These are phyloP conservation scores for Notiomystis cincta DNA, from an alignment of 2,113 vertebrate species.

Conservation along the genomic window DNA sequence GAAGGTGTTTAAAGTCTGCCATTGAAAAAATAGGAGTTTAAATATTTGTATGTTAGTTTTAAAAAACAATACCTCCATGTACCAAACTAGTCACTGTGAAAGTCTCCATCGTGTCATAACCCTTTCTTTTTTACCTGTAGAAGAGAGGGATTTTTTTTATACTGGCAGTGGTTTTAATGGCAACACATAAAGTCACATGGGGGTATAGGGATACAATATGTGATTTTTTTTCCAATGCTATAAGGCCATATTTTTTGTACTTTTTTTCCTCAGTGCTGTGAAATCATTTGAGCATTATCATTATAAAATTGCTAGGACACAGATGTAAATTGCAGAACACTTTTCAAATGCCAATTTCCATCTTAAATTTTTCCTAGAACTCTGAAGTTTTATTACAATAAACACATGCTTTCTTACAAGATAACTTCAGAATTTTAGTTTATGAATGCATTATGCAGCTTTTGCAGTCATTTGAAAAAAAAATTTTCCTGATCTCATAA, in stretches of 20 bases:
- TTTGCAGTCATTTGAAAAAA: not conserved
- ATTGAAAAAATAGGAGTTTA: not conserved
- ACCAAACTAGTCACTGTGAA: not conserved
- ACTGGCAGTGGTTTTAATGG: not conserved
- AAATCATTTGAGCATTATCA: not conserved
- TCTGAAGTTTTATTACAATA: not conserved
- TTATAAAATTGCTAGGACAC: not conserved
- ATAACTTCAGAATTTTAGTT: not conserved
- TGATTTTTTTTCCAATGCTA: not conserved
- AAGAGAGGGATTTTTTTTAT: not conserved
- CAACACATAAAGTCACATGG: not conserved
- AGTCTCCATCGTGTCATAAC: not conserved
- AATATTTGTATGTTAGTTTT: not conserved
- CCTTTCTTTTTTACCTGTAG: not conserved
- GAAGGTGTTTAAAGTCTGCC: not conserved
- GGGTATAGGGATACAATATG: not conserved
- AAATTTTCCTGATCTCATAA: not conserved
- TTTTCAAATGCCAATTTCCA: not conserved
- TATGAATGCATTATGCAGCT: not conserved
- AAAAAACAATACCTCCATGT: not conserved
- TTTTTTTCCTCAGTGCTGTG: not conserved
- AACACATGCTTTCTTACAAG: not conserved
- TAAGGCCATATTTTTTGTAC: not conserved
- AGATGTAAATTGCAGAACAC: not conserved
- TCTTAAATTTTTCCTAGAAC: not conserved